Conservation (phyloP, 2,797 vertebrate genomes). For the Tolypeutes matacus region DNA sequence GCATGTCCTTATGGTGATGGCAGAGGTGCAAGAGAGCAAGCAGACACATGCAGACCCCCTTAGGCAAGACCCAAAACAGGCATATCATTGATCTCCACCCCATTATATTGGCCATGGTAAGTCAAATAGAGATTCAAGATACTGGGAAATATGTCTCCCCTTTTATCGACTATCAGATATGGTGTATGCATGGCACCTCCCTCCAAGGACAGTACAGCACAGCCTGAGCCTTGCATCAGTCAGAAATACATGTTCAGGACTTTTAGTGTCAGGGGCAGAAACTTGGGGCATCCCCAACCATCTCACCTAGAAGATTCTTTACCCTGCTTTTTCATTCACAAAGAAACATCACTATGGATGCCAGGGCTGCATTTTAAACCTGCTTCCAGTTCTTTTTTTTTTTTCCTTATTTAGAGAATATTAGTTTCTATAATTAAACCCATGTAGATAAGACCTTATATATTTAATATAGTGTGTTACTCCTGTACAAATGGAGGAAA, state of each 20-base stretch:
- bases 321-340: neutral
- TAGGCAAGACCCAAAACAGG: neutral
- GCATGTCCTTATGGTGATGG: neutral
- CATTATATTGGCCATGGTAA: neutral
- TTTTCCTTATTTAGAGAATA: no score
- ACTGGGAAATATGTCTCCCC: neutral
- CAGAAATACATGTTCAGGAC: no score
- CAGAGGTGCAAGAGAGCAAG: neutral
- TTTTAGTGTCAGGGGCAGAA: neutral
- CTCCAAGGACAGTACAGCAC: neutral
- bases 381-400: neutral
- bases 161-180: neutral
- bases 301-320: neutral
- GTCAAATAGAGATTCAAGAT: neutral
- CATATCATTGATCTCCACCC: neutral
- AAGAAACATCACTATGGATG: neutral
- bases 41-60: neutral
- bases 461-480: no score
- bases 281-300: neutral
- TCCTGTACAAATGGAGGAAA: no score
- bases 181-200: accelerated
- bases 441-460: no score
- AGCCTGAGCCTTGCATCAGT: accelerated
- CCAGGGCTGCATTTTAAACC: neutral
- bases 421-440: no score